phyloP scores from a whole-genome alignment of 2,888 invertebrate genomes.

The Himalopsyche tibetana region DNA sequence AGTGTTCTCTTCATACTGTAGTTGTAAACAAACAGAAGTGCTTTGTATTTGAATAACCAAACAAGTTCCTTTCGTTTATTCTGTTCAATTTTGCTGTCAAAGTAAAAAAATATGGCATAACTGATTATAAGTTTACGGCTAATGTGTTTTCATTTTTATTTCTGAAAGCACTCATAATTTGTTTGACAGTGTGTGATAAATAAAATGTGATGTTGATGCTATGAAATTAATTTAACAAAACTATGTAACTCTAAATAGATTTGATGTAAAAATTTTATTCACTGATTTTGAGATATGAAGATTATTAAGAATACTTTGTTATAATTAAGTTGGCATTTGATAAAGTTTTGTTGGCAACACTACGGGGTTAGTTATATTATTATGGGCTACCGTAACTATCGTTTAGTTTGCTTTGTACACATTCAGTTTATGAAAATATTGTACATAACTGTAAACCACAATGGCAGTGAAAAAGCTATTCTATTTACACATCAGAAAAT shows the following conservation, averaged over 20 bases:
- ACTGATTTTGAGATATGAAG: not conserved
- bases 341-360: conserved; percentile 9
- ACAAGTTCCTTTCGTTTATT: too few relatives aligned
- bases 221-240: too few relatives aligned
- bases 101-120: too few relatives aligned
- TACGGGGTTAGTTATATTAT: not conserved
- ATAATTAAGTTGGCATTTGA: conserved; percentile 21
- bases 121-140: too few relatives aligned
- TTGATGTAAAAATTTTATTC: not conserved
- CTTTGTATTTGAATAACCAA: too few relatives aligned
- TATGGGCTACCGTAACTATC: not conserved
- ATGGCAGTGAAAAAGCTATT: conserved; percentile 30
- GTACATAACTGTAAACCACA: conserved; percentile 5
- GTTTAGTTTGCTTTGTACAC: not conserved
- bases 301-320: not conserved
- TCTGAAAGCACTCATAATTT: too few relatives aligned
- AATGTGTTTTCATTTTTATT: too few relatives aligned
- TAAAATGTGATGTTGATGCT: too few relatives aligned
- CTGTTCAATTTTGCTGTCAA: too few relatives aligned
- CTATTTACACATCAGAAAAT: conserved; percentile 10
- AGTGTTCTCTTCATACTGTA: too few relatives aligned
- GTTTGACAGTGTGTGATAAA: too few relatives aligned
- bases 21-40: too few relatives aligned
- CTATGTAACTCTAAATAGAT: not conserved
- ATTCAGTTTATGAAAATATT: conserved; percentile 23